Percentiles rank a stretch among this genome's conserved stretches.
phyloP scores from a whole-genome alignment of 2,113 vertebrate genomes.

The Sylvietta virens region DNA sequence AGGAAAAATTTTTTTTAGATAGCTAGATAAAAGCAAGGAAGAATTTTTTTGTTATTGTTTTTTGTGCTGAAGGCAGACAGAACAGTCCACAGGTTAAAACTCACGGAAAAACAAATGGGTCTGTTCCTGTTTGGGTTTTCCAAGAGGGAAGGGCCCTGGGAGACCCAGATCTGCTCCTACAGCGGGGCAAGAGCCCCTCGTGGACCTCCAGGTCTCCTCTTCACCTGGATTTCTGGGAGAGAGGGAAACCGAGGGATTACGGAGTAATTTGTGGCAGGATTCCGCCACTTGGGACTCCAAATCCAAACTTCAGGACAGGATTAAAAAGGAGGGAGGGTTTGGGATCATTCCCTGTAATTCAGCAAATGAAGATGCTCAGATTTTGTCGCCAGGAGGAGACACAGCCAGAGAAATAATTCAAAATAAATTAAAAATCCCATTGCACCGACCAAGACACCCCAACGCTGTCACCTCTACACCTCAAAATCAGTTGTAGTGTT shows the following conservation, averaged over 20 bases:
- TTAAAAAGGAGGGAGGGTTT: neutral
- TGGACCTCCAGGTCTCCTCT: neutral
- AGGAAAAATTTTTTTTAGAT: too few relatives aligned
- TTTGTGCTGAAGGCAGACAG: too few relatives aligned
- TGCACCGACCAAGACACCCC: neutral
- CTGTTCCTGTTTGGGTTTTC: neutral
- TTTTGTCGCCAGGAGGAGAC: neutral
- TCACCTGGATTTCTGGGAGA: neutral
- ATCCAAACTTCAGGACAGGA: neutral
- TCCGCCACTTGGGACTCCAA: neutral
- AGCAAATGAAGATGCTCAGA: neutral
- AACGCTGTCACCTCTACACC: rapidly evolving
- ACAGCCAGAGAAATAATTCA: neutral
- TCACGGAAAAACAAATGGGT: neutral
- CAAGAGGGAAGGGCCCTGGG: neutral
- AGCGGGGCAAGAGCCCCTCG: neutral
- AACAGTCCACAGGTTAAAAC: neutral
- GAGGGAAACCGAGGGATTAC: rapidly evolving
- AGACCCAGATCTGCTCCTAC: neutral
- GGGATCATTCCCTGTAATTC: rapidly evolving
- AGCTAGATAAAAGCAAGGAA: too few relatives aligned
- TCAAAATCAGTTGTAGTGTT: neutral
- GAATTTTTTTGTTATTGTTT: too few relatives aligned
- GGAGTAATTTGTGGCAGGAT: neutral
- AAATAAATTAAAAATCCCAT: neutral